A percentile compares a stretch with the other conserved stretches of the same genome.
phyloP scores from a whole-genome alignment of 2,797 vertebrate genomes.

The Megaceryle alcyon region DNA sequence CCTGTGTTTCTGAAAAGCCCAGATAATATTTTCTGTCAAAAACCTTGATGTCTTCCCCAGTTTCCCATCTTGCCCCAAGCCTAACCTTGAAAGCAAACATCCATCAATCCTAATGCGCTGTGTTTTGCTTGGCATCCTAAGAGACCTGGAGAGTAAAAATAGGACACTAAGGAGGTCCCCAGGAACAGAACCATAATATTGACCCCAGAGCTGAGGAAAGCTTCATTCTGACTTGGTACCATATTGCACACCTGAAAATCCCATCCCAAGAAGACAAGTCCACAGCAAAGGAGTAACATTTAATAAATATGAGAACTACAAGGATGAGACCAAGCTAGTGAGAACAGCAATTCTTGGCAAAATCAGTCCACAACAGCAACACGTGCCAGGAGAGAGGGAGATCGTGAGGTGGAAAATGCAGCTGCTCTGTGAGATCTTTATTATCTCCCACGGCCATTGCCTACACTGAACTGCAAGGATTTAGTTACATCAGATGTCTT shows the following conservation, averaged over 20 bases:
- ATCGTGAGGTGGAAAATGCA: not conserved
- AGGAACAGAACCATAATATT: not conserved
- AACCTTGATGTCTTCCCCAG: not conserved
- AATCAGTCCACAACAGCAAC: not conserved
- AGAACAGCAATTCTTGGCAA: not conserved
- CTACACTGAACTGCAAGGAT: not conserved
- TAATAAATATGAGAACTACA: not conserved
- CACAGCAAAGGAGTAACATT: not conserved
- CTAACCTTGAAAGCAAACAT: not conserved
- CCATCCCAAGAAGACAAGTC: not conserved
- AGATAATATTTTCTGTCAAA: not conserved
- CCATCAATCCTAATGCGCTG: not conserved
- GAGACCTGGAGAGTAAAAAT: not conserved
- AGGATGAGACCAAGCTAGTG: not conserved
- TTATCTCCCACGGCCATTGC: not conserved
- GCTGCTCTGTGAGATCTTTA: not conserved
- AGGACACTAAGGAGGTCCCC: not conserved
- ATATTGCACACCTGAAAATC: not conserved
- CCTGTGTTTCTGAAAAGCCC: not conserved
- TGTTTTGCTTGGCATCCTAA: not conserved
- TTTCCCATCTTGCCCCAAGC: not conserved
- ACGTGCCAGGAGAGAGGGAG: not conserved
- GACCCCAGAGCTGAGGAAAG: not conserved
- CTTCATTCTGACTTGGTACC: not conserved
- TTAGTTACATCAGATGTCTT: slow-evolving; percentile 46